phyloP scores from a whole-genome alignment of 2,888 invertebrate genomes.

The Heteromurus nitidus region DNA sequence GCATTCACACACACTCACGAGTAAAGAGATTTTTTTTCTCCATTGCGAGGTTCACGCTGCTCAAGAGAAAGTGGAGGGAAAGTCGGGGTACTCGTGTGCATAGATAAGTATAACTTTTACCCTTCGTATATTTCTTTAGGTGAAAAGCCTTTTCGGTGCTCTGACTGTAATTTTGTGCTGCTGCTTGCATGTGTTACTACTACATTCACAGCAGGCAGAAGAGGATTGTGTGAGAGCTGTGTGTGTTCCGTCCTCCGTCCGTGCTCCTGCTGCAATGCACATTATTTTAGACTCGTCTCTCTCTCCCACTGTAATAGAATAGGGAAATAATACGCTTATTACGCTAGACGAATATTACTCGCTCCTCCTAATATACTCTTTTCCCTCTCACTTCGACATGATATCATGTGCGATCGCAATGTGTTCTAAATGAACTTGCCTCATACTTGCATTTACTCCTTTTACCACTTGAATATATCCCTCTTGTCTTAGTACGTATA shows the following conservation, averaged over 20 bases:
- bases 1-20: constrained; percentile 1
- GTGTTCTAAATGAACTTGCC: constrained; percentile 40
- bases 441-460: constrained; percentile 29
- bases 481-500: background rate
- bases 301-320: constrained; percentile 35
- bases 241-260: no score
- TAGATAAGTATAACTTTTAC: no score
- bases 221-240: no score
- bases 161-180: no score
- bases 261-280: constrained; percentile 43
- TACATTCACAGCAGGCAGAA: no score
- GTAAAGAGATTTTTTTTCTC: no score
- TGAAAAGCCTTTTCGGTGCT: no score
- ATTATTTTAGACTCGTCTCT: constrained; percentile 46
- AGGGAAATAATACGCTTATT: constrained; percentile 34
- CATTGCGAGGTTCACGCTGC: no score
- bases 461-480: background rate
- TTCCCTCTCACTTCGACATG: constrained; percentile 13
- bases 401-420: constrained; percentile 27
- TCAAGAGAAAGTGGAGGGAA: no score
- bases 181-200: no score
- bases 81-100: no score
- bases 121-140: no score
- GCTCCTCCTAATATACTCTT: constrained; percentile 49
- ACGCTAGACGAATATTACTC: constrained; percentile 29